Evolutionary conservation across 2,888 invertebrate genomes (phyloP).

Genomic region (Trichogramma dendrolimi): DNA sequence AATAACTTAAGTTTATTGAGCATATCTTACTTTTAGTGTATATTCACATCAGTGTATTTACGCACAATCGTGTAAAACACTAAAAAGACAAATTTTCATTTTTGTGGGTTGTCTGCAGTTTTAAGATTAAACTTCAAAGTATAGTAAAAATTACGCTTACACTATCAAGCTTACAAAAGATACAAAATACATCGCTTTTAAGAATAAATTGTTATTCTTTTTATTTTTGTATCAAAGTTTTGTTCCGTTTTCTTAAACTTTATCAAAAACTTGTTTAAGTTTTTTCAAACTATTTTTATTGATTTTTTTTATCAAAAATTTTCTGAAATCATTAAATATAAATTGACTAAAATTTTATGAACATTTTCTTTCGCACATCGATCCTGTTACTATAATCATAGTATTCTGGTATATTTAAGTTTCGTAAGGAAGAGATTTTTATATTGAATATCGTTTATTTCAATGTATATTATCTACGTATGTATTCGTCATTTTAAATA

Average conservation of each 20-base stretch:
- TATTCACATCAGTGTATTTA: background rate
- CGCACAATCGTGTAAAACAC: slow-evolving; percentile 10
- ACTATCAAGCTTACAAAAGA: slow-evolving; percentile 25
- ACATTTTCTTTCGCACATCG: too few relatives aligned
- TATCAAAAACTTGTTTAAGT: too few relatives aligned
- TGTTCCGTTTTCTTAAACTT: too few relatives aligned
- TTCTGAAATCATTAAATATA: too few relatives aligned
- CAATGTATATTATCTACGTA: slow-evolving; percentile 23
- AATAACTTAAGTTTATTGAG: slow-evolving; percentile 25
- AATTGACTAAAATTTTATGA: too few relatives aligned
- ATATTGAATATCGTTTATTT: background rate
- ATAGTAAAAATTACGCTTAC: slow-evolving; percentile 18
- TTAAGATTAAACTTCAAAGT: slow-evolving; percentile 15
- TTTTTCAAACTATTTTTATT: too few relatives aligned
- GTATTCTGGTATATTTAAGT: too few relatives aligned
- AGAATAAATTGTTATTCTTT: slow-evolving; percentile 13
- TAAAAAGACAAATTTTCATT: slow-evolving; percentile 21
- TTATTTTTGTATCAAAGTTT: too few relatives aligned
- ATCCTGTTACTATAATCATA: too few relatives aligned
- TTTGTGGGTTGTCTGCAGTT: slow-evolving; percentile 15
- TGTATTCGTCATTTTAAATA: slow-evolving; percentile 39
- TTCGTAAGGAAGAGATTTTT: slow-evolving; percentile 20
- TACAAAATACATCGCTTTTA: slow-evolving; percentile 24
- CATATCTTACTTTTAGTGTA: slow-evolving; percentile 23
- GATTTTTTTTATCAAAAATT: too few relatives aligned